These are phyloP conservation scores for Aegotheles bennettii DNA, from an alignment of 2,113 vertebrate species.

Conservation along the genomic window DNA sequence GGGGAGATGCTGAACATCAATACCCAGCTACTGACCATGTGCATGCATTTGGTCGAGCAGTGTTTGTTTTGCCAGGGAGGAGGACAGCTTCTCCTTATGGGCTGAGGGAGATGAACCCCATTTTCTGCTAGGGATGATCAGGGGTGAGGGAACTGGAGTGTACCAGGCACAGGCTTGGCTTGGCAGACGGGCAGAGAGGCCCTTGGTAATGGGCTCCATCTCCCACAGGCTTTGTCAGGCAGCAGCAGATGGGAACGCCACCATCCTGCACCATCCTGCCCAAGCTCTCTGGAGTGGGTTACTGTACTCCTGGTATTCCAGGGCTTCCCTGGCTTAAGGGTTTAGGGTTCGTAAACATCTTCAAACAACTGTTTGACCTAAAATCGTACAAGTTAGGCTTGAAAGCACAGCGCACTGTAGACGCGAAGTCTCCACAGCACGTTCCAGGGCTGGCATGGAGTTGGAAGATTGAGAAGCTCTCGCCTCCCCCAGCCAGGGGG, in stretches of 20 bases:
- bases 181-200: too few relatives aligned
- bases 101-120: too few relatives aligned
- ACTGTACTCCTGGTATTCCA: not conserved
- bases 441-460: fast-evolving
- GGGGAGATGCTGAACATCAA: not conserved
- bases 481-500: not conserved
- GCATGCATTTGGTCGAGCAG: not conserved
- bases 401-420: fast-evolving
- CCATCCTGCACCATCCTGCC: too few relatives aligned
- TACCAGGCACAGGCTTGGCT: too few relatives aligned
- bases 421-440: fast-evolving
- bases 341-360: fast-evolving
- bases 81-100: fast-evolving
- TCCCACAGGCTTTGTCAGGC: too few relatives aligned
- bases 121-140: fast-evolving
- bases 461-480: not conserved
- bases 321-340: not conserved
- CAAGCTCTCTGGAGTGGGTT: too few relatives aligned
- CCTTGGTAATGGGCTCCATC: not conserved
- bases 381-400: not conserved
- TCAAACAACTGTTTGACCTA: not conserved
- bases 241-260: too few relatives aligned
- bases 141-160: too few relatives aligned
- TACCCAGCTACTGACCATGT: too few relatives aligned
- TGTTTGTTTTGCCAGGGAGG: not conserved